Evolutionary conservation across 2,113 vertebrate species (phyloP), one percentile per base, ranked within the genome.

Genomic region (Mus spicilegus): DNA sequence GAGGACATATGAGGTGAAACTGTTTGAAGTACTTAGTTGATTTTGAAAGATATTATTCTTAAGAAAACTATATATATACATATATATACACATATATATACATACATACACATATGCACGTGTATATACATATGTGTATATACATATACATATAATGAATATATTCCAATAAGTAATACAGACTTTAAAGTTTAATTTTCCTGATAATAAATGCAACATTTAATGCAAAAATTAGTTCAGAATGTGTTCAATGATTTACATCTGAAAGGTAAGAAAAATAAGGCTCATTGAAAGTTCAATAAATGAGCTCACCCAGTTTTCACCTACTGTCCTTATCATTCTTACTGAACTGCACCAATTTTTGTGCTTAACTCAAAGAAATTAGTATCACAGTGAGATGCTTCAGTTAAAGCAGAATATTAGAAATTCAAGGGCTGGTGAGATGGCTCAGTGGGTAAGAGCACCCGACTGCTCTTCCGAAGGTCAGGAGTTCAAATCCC

Each of bases 361-460:
- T 96, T 61, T 77, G 24, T 36, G 46, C 80, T 95, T 70, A 73
- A 77, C 46, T 96, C 51, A 94, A 72, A 86, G 63, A 95, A 90
- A 87, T 87, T 49, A 94, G 30, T 65, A 87, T 76, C 58, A 93
- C 30, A 87, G 61, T 82, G 39, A 72, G 67, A 92, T 92, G 58
- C 24, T 89, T 92, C 75, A 61, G 87, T 63, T 77, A 89, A 92
- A 92, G 56, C 22, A 28, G 89, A 65, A 87, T 77, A 73, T 86
- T 67, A 94, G 61, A 39, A 72, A 87, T 65, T 39, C 61, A 82
- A 89, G n/a, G n/a, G n/a, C n/a, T n/a, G n/a, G n/a, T n/a, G n/a
- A n/a, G n/a, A n/a, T n/a, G n/a, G n/a, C n/a, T n/a, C n/a, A n/a
- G n/a, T n/a, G n/a, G n/a, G n/a, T n/a, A n/a, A n/a, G n/a, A n/a